A percentile compares a stretch with the other conserved stretches of the same genome.
Evolutionary conservation across 2,797 vertebrate species (phyloP).

Genomic region (Centropyge bicolor): DNA sequence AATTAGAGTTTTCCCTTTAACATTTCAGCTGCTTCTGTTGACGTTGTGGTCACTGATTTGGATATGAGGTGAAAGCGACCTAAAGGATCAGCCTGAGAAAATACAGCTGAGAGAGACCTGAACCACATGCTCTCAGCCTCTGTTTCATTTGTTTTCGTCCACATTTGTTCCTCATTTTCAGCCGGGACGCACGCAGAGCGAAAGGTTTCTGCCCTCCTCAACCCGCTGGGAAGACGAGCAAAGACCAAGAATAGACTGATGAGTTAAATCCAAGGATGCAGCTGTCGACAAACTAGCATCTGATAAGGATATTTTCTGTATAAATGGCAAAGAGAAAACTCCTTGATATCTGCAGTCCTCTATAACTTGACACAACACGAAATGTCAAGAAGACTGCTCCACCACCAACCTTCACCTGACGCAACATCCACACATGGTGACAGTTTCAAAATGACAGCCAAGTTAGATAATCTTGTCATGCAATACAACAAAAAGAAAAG

Average conservation of each 20-base stretch:
- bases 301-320: not conserved
- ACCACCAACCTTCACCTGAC: not conserved
- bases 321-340: not conserved
- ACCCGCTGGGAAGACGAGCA: slow-evolving; percentile 1
- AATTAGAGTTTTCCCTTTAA: slow-evolving; percentile 5
- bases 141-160: slow-evolving; percentile 49
- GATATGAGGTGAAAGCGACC: not conserved
- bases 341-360: not conserved
- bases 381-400: not conserved
- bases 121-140: slow-evolving; percentile 50
- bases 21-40: slow-evolving; percentile 38
- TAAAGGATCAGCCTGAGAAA: slow-evolving; percentile 49
- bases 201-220: slow-evolving; percentile 16
- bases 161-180: slow-evolving; percentile 68
- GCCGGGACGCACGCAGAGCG: slow-evolving; percentile 19
- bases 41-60: slow-evolving; percentile 37
- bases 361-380: not conserved
- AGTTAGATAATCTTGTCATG: not conserved
- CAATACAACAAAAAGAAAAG: not conserved
- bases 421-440: not conserved
- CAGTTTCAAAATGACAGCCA: not conserved
- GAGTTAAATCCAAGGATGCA: not conserved
- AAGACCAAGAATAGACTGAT: not conserved
- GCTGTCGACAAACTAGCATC: not conserved
- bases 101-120: slow-evolving; percentile 51